A percentile compares a stretch with the other conserved stretches of the same genome.
phyloP scores from a whole-genome alignment of 2,113 vertebrate species.

The Xerus inauris region DNA sequence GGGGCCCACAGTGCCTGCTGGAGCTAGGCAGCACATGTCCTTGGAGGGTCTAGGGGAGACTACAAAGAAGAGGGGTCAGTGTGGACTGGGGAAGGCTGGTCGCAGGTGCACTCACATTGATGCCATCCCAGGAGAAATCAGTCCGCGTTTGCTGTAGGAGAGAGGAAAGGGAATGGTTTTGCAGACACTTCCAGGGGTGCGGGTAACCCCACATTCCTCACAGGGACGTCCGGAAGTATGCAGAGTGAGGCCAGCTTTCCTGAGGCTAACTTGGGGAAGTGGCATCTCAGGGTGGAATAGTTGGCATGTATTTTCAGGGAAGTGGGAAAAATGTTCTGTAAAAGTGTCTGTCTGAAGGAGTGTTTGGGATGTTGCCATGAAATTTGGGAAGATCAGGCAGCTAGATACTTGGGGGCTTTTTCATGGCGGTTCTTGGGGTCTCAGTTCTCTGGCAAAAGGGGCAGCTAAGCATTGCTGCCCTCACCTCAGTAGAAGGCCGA shows the following conservation, averaged over 20 bases:
- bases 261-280: neutral
- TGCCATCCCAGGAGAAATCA: conserved; percentile 99
- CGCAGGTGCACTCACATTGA: conserved; percentile 94
- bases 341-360: neutral
- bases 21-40: neutral
- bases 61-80: neutral
- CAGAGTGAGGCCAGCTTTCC: neutral
- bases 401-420: neutral
- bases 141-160: conserved; percentile 96
- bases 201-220: neutral
- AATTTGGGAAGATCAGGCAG: neutral
- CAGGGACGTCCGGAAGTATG: neutral
- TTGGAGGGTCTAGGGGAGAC: neutral
- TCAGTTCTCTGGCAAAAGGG: neutral
- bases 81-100: neutral
- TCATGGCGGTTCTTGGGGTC: neutral
- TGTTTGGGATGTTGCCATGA: neutral
- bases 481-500: conserved; percentile 88
- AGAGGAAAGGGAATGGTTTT: conserved; percentile 60
- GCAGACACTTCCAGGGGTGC: neutral
- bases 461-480: neutral
- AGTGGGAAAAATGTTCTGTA: neutral
- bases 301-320: neutral
- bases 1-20: neutral
- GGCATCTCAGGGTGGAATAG: neutral